phyloP scores from a whole-genome alignment of 2,888 invertebrate genomes.

The Eupithecia vulgata region DNA sequence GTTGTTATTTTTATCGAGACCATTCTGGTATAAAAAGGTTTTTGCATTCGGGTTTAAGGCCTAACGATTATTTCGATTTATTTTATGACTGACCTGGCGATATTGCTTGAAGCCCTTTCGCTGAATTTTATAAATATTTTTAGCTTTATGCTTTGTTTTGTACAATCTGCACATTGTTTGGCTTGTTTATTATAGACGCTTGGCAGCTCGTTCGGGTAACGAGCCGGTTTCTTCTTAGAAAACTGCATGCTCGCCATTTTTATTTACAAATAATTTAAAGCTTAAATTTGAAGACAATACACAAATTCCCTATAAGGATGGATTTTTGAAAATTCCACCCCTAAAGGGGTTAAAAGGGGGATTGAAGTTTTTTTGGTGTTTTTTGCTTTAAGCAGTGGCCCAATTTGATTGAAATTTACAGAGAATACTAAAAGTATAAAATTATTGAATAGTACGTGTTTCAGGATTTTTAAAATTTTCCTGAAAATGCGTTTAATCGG shows the following conservation, averaged over 20 bases:
- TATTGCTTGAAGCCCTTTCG: constrained; percentile 10
- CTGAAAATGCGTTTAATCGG: no score
- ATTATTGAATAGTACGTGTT: no score
- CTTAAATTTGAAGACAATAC: no score
- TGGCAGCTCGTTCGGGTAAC: background rate
- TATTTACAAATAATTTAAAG: no score
- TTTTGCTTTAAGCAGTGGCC: no score
- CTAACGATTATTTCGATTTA: constrained; percentile 13
- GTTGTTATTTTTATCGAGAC: constrained; percentile 18
- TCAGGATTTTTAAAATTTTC: no score
- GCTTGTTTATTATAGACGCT: background rate
- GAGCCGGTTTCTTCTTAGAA: background rate
- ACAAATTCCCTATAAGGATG: no score
- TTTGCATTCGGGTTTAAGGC: constrained; percentile 13
- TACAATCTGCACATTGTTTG: background rate
- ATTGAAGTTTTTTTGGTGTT: no score
- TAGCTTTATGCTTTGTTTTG: background rate
- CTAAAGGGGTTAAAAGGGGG: no score
- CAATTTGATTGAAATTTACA: no score
- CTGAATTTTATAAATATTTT: background rate
- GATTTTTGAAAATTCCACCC: no score
- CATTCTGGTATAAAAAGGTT: constrained; percentile 21
- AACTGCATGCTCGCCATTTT: background rate
- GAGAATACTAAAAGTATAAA: no score
- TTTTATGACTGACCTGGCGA: constrained; percentile 5